Conservation (phyloP, 2,113 vertebrate species). For the Galeopterus variegatus region DNA sequence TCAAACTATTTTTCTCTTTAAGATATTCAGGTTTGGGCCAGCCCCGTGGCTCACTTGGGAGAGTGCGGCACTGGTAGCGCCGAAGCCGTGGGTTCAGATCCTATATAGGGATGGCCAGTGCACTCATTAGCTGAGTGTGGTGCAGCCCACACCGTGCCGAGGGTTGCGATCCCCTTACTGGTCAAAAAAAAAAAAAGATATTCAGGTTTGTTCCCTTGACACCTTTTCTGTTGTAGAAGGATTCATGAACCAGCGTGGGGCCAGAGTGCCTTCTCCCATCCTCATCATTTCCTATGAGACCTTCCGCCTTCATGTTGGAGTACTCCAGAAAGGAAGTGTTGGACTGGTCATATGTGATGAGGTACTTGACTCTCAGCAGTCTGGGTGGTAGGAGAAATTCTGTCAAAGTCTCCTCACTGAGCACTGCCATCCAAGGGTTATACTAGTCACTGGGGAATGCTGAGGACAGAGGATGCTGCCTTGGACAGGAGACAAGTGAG, state of each 20-base stretch:
- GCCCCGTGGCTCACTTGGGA: too few species aligned
- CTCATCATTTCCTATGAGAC: constrained; percentile 99
- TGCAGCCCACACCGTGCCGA: too few species aligned
- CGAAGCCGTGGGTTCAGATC: too few species aligned
- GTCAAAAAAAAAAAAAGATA: not conserved
- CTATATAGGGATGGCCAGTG: too few species aligned
- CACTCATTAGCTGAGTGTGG: too few species aligned
- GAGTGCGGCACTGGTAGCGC: too few species aligned
- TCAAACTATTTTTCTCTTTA: not conserved
- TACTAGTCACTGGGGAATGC: not conserved
- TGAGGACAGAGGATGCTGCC: not conserved
- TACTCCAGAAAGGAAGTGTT: constrained; percentile 94
- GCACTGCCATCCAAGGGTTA: not conserved
- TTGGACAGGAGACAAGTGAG: not conserved
- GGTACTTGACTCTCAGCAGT: constrained; percentile 86
- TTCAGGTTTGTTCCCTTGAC: constrained; percentile 49
- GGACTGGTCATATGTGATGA: constrained; percentile 98
- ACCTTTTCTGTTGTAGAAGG: constrained; percentile 86
- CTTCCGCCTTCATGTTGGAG: constrained; percentile 94
- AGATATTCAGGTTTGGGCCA: not conserved
- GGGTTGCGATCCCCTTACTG: too few species aligned
- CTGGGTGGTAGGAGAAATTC: not conserved
- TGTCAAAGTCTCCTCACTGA: not conserved
- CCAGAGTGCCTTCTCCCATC: constrained; percentile 94
- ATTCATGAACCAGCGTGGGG: constrained; percentile 95